Evolutionary conservation across 1,140 invertebrate species (phyloP), one percentile per base, ranked within the genome.

Genomic region (Euura saliciscinereae): DNA sequence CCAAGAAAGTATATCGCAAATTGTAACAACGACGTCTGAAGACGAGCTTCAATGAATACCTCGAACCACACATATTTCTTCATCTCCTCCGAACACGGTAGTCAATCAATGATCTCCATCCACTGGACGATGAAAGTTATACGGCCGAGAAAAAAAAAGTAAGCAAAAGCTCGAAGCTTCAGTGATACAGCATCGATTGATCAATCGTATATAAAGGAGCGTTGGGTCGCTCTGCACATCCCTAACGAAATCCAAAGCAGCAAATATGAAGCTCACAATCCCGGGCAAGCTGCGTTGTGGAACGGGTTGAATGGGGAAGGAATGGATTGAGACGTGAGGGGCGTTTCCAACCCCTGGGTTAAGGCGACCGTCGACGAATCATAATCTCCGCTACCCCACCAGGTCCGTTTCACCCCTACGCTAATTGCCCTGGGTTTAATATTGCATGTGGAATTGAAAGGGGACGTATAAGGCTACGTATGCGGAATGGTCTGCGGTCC

Each of bases 361-460:
- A 78, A 82, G 81, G 75, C 76, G 69, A 65, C 74, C 75, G 80
- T 81, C 78, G 79, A 74, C 80, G 80, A 82, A 82, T 82, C 80
- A 81, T 81, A 81, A 77, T 64, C 74, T 65, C 69, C 76, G 73
- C 67, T 71, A 28, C 79, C 80, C 80, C 80, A 81, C 79, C 80
- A 75, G 10, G 68, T 11, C 45, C 65, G 42, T 10, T 72, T 72
- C 78, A 77, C 76, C 79, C 79, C 78, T 42, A 51, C 75, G 78
- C 75, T 82, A 82, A 82, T 82, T 82, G 80, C 78, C 80, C 68
- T 73, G 67, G 76, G 75, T 82, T 81, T 82, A 82, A 82, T 82
- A 82, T 82, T 76, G 76, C 78, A 77, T 77, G 76, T 80, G 76
- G 75, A 80, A 79, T 77, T 76, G 77, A 78, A 67, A 42, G 28